Evolutionary conservation across 2,888 invertebrate genomes (phyloP), one percentile per base, ranked within the genome.

Genomic region (Neoascia interrupta): DNA sequence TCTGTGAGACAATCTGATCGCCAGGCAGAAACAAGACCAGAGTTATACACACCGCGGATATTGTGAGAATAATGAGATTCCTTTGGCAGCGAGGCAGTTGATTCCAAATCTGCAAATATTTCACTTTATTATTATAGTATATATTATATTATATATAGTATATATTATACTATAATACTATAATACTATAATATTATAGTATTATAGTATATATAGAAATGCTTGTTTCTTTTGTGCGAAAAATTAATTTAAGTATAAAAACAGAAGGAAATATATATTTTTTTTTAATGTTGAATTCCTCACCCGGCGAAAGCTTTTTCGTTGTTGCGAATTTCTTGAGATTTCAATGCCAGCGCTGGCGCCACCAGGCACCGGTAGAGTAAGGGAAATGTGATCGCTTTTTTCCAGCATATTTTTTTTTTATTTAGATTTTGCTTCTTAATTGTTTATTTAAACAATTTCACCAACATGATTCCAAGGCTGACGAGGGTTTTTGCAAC

Each of bases 1-100:
- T 83, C 13, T 83, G 82, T 4, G 83, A 49, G 8, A 84, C 79
- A 21, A 85, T 82, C 61, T 86, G 86, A 49, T 87, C 87, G 10
- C 86, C 86, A 82, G 91, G 92, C 66, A 93, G 86, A 83, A 92
- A 90, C 83, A 92, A 91, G 82, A 93, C 87, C 79, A 92, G 86
- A 53, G 92, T 92, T 81, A 92, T 88, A 81, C 91, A 87, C 76
- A 92, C 85, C 47, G 92, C 90, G 72, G 91, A 86, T 73, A 92
- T 81, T 69, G 91, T 84, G 83, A 94, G 92, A 84, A 94, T 93
- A 53, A 94, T 90, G 82, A 95, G 90, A 84, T 94, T 95, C 81
- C 94, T 92, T 87, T 96, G 96, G 84, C 96, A 92, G 83, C 96
- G 92, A 13, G 96, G 96, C 64, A 96, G 89, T 83, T 94, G 94